phyloP scores from a whole-genome alignment of 1,140 invertebrate species.

The Hylaeus volcanicus region DNA sequence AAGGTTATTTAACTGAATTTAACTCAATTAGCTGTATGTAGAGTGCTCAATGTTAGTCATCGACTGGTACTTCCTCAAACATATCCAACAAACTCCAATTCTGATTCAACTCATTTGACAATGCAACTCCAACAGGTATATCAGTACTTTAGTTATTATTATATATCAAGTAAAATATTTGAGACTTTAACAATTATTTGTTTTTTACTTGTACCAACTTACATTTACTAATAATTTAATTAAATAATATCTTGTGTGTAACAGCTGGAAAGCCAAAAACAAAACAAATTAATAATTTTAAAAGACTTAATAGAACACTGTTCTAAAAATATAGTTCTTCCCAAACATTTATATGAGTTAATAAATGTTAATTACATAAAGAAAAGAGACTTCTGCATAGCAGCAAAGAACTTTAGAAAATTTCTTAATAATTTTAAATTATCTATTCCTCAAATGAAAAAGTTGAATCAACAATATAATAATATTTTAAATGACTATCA shows the following conservation, averaged over 20 bases:
- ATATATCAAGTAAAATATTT: no score
- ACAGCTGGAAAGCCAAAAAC: constrained; percentile 43
- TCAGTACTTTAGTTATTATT: background rate
- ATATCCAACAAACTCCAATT: background rate
- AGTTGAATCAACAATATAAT: constrained; percentile 61
- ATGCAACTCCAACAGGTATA: constrained; percentile 42
- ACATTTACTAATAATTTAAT: background rate
- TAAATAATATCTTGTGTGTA: background rate
- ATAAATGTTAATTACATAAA: constrained; percentile 51
- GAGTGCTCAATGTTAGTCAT: constrained; percentile 51
- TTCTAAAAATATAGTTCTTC: constrained; percentile 31
- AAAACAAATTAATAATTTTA: constrained; percentile 37
- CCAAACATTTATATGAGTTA: constrained; percentile 39
- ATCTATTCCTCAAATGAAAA: constrained; percentile 56
- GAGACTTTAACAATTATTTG: background rate
- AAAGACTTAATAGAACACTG: constrained; percentile 52
- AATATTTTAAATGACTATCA: constrained; percentile 55
- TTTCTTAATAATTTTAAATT: constrained; percentile 54
- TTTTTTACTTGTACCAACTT: background rate
- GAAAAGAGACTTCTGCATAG: constrained; percentile 56
- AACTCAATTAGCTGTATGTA: constrained; percentile 41
- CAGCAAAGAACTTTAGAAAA: constrained; percentile 61
- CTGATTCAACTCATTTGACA: constrained; percentile 11
- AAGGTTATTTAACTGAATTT: no score
- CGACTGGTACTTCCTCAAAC: constrained; percentile 27